phyloP scores from a whole-genome alignment of 2,797 vertebrate species.

The Crypturellus tataupa region DNA sequence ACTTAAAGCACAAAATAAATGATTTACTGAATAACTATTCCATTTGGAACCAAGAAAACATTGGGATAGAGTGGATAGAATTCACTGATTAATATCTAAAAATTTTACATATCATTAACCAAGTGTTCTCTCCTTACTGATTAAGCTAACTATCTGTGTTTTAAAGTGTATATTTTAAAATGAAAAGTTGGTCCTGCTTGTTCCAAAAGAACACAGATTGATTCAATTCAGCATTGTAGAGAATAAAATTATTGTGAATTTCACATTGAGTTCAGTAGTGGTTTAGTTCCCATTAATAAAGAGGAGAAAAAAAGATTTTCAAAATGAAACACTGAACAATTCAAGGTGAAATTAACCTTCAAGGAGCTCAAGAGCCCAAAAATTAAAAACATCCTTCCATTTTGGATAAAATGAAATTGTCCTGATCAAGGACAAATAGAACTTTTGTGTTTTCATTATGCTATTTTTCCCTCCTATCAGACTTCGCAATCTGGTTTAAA shows the following conservation, averaged over 20 bases:
- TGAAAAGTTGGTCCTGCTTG: background rate
- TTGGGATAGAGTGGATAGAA: background rate
- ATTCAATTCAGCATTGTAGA: background rate
- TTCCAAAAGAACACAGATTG: background rate
- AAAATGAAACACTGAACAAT: background rate
- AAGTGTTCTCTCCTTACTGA: background rate
- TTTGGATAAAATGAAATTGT: background rate
- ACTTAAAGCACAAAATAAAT: background rate
- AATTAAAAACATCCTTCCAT: background rate
- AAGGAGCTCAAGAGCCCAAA: background rate
- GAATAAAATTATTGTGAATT: background rate
- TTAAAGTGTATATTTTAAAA: background rate
- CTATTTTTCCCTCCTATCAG: background rate
- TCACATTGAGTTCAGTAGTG: background rate
- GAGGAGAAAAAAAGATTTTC: background rate
- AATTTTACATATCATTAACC: background rate
- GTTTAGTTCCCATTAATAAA: too few species aligned
- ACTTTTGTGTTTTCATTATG: background rate
- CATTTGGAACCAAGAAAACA: background rate
- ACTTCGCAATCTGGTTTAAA: background rate
- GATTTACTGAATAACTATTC: background rate
- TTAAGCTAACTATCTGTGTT: background rate
- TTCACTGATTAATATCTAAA: background rate
- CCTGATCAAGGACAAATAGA: background rate
- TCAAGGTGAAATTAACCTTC: background rate